Evolutionary conservation across 2,797 vertebrate species (phyloP), one percentile per base, ranked within the genome.

Genomic region (Gambusia yucatana): DNA sequence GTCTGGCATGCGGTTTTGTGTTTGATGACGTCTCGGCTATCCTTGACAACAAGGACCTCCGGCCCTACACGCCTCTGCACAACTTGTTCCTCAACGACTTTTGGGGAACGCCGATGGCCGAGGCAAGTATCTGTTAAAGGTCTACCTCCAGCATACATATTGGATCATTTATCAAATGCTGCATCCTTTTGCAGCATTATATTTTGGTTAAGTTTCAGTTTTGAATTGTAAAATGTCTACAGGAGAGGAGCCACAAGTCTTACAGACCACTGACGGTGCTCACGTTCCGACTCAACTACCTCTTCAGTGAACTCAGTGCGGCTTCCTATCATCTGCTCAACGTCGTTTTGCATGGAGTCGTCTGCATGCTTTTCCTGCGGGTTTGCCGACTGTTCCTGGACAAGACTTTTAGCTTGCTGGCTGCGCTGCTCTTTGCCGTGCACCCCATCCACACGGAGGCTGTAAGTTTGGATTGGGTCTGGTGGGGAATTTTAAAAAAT

Each of bases 1-100:
- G 98, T 87, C 95, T 99, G 46, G 97, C 95, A 0, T 99, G 98
- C 73, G 98, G 98, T 20, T 99, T 99, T 83, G 98, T 98, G 89
- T 99, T 99, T 95, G 98, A 99, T 75, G 98, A 99, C 78, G 98
- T 99, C 87, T 99, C 98, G 0, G 98, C 98, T 0, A 99, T 99
- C 94, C 94, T 99, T 81, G 98, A 99, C 92, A 99, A 99, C 92
- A 99, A 99, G 96, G 98, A 99, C 91, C 94, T 99, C 6, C 97
- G 98, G 82, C 98, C 98, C 73, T 94, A 97, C 30, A 99, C 98
- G 30, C 97, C 98, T 0, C 86, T 99, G 73, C 95, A 91, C 93
- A 98, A 97, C 90, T 96, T 99, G 6, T 99, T 99, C 89, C 97
- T 96, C 84, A 99, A 99, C 95, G 98, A 99, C 90, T 99, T 99